Conservation (phyloP, 35 echinoderm and acorn worm species). For the Hemicentrotus pulcherrimus region DNA sequence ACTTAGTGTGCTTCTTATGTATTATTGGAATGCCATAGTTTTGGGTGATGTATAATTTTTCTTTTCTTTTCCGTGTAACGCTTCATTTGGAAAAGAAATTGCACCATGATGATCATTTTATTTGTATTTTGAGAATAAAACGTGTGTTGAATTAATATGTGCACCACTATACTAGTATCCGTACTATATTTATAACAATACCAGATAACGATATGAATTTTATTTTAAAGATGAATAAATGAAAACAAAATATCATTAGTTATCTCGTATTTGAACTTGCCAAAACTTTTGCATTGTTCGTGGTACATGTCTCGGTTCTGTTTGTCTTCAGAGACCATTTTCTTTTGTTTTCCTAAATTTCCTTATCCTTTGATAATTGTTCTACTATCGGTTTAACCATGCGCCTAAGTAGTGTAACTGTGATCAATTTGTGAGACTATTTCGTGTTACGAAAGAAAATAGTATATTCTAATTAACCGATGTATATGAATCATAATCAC, state of each 20-base stretch:
- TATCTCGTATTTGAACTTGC: neutral
- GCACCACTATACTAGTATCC: neutral
- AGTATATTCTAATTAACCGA: neutral
- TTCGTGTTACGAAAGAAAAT: neutral
- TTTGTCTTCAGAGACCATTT: neutral
- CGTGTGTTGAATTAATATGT: neutral
- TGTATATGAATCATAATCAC: constrained; percentile 7
- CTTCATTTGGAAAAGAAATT: neutral
- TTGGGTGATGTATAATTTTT: neutral
- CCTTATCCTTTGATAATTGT: neutral
- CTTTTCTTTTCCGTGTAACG: neutral
- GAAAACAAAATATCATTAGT: neutral
- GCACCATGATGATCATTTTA: neutral
- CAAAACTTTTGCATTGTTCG: neutral
- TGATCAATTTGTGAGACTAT: neutral
- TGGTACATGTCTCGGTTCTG: neutral
- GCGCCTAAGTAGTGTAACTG: neutral
- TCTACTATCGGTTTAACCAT: neutral
- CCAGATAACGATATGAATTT: neutral
- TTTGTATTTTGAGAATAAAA: neutral
- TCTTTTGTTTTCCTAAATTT: neutral
- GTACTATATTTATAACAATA: too few relatives aligned
- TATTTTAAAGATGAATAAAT: neutral
- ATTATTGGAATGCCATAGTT: neutral
- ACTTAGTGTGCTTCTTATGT: neutral